These are phyloP conservation scores for Drosophila quadrilineata DNA, from an alignment of 1,140 invertebrate genomes.

Conservation along the genomic window DNA sequence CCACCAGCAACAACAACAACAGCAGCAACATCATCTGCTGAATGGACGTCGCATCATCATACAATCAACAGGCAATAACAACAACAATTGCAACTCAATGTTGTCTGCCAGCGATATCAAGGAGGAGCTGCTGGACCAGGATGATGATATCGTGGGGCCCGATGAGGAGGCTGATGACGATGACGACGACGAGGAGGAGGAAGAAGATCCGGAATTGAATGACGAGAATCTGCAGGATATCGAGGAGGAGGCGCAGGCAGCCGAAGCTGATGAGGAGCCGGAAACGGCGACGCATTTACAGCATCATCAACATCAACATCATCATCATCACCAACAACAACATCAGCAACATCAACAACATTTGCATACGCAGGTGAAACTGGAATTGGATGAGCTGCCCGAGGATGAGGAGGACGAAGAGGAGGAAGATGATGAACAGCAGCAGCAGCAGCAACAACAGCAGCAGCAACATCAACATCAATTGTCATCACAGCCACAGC, in stretches of 20 bases:
- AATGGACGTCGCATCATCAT: constrained; percentile 77
- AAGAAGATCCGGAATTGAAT: constrained; percentile 74
- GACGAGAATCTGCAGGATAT: constrained; percentile 79
- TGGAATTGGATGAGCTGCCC: constrained; percentile 56
- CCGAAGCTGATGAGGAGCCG: constrained; percentile 73
- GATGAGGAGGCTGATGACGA: neutral
- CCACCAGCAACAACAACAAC: constrained; percentile 33
- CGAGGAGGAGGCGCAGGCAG: constrained; percentile 74
- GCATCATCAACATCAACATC: constrained; percentile 17
- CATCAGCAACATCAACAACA: constrained; percentile 18
- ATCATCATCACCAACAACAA: constrained; percentile 14
- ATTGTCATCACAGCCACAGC: constrained; percentile 11
- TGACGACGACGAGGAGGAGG: constrained; percentile 62
- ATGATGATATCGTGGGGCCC: constrained; percentile 58
- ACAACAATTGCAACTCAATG: constrained; percentile 19
- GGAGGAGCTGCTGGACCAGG: constrained; percentile 45
- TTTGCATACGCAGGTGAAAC: constrained; percentile 55
- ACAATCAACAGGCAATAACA: constrained; percentile 48
- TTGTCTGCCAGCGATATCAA: constrained; percentile 52
- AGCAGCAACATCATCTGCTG: constrained; percentile 62
- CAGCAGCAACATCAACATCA: no score
- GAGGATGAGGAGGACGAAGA: constrained; percentile 53
- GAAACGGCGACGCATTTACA: constrained; percentile 42
- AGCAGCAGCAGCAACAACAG: constrained; percentile 21
- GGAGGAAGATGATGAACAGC: constrained; percentile 50